These are phyloP conservation scores for Trichechus manatus DNA, from an alignment of 2,113 vertebrate genomes.

Conservation along the genomic window DNA sequence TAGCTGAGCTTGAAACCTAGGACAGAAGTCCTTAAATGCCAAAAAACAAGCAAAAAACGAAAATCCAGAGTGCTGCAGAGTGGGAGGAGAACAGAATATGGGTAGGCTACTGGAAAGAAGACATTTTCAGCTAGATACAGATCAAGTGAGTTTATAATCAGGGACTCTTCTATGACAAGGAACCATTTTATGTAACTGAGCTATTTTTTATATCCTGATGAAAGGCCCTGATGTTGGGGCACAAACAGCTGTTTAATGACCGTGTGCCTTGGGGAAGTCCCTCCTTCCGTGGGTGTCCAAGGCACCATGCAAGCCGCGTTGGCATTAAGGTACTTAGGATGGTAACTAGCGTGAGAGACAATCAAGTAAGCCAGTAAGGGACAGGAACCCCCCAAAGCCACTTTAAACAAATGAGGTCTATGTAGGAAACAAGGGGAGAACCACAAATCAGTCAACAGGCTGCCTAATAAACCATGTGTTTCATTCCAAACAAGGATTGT, in stretches of 20 bases:
- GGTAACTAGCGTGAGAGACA: not conserved
- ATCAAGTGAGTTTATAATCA: not conserved
- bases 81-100: not conserved
- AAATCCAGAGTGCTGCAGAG: not conserved
- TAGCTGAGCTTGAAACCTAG: not conserved
- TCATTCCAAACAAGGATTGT: not conserved
- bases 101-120: not conserved
- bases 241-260: not conserved
- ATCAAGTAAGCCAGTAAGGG: not conserved
- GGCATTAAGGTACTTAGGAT: not conserved
- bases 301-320: not conserved
- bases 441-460: not conserved
- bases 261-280: not conserved
- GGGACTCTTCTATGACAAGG: not conserved
- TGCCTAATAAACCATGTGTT: not conserved
- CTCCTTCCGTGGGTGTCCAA: not conserved
- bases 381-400: not conserved
- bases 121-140: not conserved
- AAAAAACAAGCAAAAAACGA: not conserved
- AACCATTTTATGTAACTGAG: not conserved
- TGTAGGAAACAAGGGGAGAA: not conserved
- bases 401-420: not conserved
- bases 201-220: not conserved
- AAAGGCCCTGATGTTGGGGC: not conserved
- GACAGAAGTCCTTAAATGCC: not conserved